Evolutionary conservation across 1,140 invertebrate species (phyloP).

Genomic region (Cotesia chilonis): DNA sequence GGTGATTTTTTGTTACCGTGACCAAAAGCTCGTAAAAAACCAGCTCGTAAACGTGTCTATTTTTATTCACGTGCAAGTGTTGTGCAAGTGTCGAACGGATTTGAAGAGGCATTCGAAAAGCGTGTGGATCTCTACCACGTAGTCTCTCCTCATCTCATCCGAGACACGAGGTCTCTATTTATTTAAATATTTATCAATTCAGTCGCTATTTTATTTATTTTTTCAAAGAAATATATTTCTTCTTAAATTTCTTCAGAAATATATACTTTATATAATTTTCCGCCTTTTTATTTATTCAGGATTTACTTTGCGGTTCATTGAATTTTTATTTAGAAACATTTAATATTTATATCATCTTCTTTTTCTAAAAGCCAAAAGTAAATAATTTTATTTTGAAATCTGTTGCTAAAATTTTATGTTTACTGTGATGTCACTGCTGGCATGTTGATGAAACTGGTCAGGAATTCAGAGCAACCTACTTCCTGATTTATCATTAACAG

Average conservation of each 20-base stretch:
- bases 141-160: not conserved
- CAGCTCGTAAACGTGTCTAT: slow-evolving; percentile 35
- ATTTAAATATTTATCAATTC: slow-evolving; percentile 1
- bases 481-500: slow-evolving; percentile 15
- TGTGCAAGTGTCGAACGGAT: slow-evolving; percentile 61
- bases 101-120: slow-evolving; percentile 49
- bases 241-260: too few relatives aligned
- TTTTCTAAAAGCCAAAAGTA: too few relatives aligned
- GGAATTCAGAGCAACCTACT: slow-evolving; percentile 28
- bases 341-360: too few relatives aligned
- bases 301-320: too few relatives aligned
- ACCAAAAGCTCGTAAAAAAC: not conserved
- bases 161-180: slow-evolving; percentile 15
- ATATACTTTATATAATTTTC: too few relatives aligned
- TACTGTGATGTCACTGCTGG: slow-evolving; percentile 30
- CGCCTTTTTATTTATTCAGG: too few relatives aligned
- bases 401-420: not conserved
- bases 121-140: slow-evolving; percentile 25
- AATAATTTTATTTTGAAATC: not conserved
- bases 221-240: too few relatives aligned
- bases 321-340: too few relatives aligned
- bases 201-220: too few relatives aligned
- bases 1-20: slow-evolving; percentile 52
- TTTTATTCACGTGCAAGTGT: slow-evolving; percentile 48
- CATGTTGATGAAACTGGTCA: slow-evolving; percentile 27